Evolutionary conservation across 2,888 invertebrate genomes (phyloP).

Genomic region (Gisinianus flammeolus): DNA sequence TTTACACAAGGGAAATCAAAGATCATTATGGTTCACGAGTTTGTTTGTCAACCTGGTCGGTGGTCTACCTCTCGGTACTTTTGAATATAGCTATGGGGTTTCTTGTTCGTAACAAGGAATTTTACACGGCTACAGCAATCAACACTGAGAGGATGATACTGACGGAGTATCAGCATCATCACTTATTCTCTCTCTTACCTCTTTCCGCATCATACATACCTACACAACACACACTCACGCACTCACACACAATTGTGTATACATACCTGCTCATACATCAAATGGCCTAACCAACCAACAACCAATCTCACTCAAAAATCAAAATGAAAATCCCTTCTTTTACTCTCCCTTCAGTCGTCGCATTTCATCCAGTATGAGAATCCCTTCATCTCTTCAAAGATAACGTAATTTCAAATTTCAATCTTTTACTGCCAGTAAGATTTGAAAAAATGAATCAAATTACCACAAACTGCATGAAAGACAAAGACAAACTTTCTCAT

Average conservation of each 20-base stretch:
- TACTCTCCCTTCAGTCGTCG: too few relatives aligned
- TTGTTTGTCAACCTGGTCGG: constrained; percentile 55
- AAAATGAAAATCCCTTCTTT: too few relatives aligned
- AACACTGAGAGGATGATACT: constrained; percentile 25
- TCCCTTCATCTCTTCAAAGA: too few relatives aligned
- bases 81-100: constrained; percentile 50
- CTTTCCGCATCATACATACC: neutral
- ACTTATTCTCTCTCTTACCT: neutral
- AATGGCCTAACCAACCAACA: too few relatives aligned
- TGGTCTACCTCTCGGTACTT: constrained; percentile 50
- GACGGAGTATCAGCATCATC: neutral
- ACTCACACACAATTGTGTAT: too few relatives aligned
- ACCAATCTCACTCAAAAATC: too few relatives aligned
- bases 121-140: constrained; percentile 46
- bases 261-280: neutral
- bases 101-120: constrained; percentile 52
- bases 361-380: too few relatives aligned
- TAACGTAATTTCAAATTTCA: too few relatives aligned
- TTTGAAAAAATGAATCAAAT: too few relatives aligned
- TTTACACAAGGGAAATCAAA: constrained; percentile 41
- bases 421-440: too few relatives aligned
- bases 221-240: neutral
- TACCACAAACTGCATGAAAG: too few relatives aligned
- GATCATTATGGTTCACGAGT: constrained; percentile 45
- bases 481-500: too few relatives aligned